These are phyloP conservation scores for Agrotis ipsilon DNA, from an alignment of 2,888 invertebrate genomes.

Conservation along the genomic window DNA sequence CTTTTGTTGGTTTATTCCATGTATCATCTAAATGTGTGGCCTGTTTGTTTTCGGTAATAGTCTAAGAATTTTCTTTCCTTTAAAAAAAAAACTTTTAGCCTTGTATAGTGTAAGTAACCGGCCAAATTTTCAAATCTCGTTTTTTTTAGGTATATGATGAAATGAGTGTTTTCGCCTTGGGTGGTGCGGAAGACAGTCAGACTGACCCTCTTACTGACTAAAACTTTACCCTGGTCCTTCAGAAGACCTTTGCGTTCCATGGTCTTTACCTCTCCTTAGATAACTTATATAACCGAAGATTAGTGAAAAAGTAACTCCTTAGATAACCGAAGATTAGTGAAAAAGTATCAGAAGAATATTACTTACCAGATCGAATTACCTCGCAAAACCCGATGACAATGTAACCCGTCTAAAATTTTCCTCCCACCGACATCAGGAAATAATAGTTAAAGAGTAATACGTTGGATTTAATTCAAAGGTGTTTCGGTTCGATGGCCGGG, in stretches of 20 bases:
- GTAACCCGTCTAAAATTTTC: constrained; percentile 8
- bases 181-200: too few species aligned
- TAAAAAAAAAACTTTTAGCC: neutral
- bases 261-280: neutral
- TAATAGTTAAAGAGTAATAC: constrained; percentile 57
- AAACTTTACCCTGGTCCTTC: too few species aligned
- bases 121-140: neutral
- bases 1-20: neutral
- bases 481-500: constrained; percentile 62
- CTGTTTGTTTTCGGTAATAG: neutral
- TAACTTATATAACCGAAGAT: neutral
- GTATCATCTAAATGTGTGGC: neutral
- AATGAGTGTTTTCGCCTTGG: too few species aligned
- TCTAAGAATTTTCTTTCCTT: neutral
- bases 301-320: neutral
- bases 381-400: constrained; percentile 2
- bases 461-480: constrained; percentile 61
- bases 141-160: too few species aligned
- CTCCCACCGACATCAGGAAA: constrained; percentile 44
- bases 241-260: too few species aligned
- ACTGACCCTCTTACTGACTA: too few species aligned
- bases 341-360: neutral
- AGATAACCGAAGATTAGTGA: neutral
- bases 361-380: neutral
- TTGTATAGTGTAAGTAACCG: neutral